Conservation (phyloP, 2,113 vertebrate species). For the Pipra filicauda region DNA sequence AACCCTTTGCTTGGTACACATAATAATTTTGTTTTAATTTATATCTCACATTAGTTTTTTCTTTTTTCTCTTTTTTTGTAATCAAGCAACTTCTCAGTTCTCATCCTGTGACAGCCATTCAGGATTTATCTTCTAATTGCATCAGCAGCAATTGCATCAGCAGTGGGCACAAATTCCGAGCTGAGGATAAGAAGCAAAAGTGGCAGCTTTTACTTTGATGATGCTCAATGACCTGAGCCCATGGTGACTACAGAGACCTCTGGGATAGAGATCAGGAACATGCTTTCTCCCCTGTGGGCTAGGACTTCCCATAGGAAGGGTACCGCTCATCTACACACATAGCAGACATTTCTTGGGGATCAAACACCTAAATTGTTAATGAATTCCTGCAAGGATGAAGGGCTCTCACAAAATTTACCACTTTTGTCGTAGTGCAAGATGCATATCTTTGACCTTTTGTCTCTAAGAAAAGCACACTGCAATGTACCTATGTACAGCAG, state of each 20-base stretch:
- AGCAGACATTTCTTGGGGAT: not conserved
- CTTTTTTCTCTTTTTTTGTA: not conserved
- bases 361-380: not conserved
- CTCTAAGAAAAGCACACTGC: not conserved
- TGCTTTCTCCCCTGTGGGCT: not conserved
- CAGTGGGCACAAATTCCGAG: not conserved
- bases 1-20: not conserved
- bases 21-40: not conserved
- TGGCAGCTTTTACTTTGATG: not conserved
- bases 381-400: not conserved
- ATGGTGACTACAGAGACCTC: not conserved
- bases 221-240: not conserved
- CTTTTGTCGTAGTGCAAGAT: not conserved
- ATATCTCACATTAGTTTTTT: not conserved
- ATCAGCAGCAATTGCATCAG: too few species aligned
- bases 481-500: not conserved
- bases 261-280: not conserved
- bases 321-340: not conserved
- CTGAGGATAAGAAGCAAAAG: not conserved
- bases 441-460: not conserved
- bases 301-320: not conserved
- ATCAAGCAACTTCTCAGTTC: not conserved
- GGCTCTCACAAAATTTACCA: not conserved
- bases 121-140: not conserved
- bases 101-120: not conserved